Evolutionary conservation across 2,113 vertebrate species (phyloP).

Genomic region (Mus spicilegus): DNA sequence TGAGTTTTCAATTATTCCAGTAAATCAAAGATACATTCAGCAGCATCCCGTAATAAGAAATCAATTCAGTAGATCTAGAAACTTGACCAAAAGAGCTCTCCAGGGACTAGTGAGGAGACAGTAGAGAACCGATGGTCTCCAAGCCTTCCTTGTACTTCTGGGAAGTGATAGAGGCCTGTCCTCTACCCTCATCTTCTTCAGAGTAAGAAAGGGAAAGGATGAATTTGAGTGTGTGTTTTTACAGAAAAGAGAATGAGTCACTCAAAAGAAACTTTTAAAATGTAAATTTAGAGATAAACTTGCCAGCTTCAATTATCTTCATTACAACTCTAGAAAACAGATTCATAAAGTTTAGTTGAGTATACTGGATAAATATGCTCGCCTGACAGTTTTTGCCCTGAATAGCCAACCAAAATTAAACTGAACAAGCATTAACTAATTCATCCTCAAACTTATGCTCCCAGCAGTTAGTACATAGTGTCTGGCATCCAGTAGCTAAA

Average conservation of each 20-base stretch:
- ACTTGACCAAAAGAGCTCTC: neutral
- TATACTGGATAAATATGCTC: neutral
- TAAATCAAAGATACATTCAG: neutral
- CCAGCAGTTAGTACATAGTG: neutral
- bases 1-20: neutral
- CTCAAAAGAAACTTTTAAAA: constrained; percentile 24
- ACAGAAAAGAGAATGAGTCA: constrained; percentile 17
- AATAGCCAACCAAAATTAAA: neutral
- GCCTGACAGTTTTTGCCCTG: neutral
- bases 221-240: neutral
- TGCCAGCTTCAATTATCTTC: constrained; percentile 33
- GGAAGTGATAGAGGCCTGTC: neutral
- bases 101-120: neutral
- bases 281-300: constrained; percentile 15
- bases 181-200: neutral
- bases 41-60: neutral
- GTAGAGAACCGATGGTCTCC: neutral
- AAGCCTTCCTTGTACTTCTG: neutral
- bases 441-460: neutral
- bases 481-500: neutral
- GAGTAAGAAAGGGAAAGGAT: neutral
- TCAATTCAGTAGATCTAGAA: neutral
- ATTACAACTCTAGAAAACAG: neutral
- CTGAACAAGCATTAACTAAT: neutral
- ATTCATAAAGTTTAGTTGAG: neutral